A percentile compares a stretch with the other conserved stretches of the same genome.
These are phyloP conservation scores for Lutraria lutraria DNA, from an alignment of 2,888 invertebrate genomes.

Conservation along the genomic window DNA sequence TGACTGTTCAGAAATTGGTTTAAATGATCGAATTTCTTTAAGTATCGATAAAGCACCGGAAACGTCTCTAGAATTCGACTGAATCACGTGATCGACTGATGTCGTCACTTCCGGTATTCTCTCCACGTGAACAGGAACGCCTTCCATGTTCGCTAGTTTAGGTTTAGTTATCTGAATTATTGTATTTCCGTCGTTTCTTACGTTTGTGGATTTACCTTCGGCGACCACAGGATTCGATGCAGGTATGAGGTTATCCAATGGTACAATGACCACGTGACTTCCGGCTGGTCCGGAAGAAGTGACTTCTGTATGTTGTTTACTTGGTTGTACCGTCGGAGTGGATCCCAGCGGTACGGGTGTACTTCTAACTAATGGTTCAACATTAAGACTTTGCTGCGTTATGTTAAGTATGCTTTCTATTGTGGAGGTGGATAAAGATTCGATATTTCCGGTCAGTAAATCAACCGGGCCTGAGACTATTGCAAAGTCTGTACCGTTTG, in stretches of 20 bases:
- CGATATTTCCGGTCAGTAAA: background rate
- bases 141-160: slow-evolving; percentile 39
- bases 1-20: background rate
- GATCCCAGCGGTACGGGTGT: background rate
- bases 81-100: background rate
- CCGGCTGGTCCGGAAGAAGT: background rate
- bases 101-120: background rate
- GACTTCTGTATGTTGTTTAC: background rate
- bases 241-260: background rate
- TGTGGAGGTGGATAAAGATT: background rate
- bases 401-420: background rate
- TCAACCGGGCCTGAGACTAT: background rate
- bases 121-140: slow-evolving; percentile 33
- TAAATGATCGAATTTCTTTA: slow-evolving; percentile 13
- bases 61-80: background rate
- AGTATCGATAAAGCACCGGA: slow-evolving; percentile 28
- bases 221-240: background rate
- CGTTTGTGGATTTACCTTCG: background rate
- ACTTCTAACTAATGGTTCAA: background rate
- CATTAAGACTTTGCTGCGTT: background rate
- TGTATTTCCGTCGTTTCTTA: background rate
- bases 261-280: background rate
- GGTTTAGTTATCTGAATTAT: background rate
- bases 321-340: background rate
- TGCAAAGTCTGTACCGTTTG: too few relatives aligned